These are phyloP conservation scores for Oreochromis niloticus DNA, from an alignment of 2,113 vertebrate genomes.

Conservation along the genomic window DNA sequence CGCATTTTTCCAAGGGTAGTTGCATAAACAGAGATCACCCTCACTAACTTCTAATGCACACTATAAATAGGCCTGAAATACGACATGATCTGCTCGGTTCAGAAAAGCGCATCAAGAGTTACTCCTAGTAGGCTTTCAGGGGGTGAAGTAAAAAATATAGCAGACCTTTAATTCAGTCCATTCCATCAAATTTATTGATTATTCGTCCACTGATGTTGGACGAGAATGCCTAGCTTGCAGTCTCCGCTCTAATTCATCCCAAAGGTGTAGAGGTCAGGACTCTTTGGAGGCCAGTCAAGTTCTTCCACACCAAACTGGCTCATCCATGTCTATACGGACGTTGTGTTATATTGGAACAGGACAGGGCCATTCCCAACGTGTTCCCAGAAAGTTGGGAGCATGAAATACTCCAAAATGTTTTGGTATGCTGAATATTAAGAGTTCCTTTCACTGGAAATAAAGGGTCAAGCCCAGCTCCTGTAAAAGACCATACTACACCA, in stretches of 20 bases:
- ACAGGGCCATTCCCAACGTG: neutral
- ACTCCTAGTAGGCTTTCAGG: neutral
- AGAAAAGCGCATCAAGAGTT: neutral
- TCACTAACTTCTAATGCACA: neutral
- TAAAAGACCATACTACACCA: neutral
- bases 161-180: neutral
- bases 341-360: neutral
- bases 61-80: neutral
- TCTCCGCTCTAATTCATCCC: neutral
- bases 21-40: neutral
- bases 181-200: neutral
- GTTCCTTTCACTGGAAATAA: neutral
- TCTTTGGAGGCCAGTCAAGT: neutral
- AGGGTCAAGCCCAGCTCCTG: neutral
- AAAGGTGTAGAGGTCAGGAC: neutral
- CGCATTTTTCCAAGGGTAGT: neutral
- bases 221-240: neutral
- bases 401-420: neutral
- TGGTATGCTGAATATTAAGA: neutral
- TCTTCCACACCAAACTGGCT: neutral
- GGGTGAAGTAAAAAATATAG: neutral
- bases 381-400: neutral
- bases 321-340: neutral
- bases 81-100: neutral
- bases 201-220: neutral